These are phyloP conservation scores for Philopotamus ludificatus DNA, from an alignment of 1,140 invertebrate genomes.

Conservation along the genomic window DNA sequence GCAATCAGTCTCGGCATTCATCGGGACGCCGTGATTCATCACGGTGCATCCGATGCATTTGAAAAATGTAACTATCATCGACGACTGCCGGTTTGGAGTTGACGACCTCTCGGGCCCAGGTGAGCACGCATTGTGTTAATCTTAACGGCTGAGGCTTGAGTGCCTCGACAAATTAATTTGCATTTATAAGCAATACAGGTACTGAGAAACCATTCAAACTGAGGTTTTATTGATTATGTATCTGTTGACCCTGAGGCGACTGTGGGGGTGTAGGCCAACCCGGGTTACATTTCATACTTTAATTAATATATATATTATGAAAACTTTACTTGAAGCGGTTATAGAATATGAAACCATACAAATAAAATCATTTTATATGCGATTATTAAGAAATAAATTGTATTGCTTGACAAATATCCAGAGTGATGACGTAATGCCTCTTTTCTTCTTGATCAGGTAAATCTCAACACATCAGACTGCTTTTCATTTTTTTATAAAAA, in stretches of 20 bases:
- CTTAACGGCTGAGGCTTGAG: constrained; percentile 31
- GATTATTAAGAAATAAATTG: too few species aligned
- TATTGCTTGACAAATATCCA: too few species aligned
- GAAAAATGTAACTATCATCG: neutral
- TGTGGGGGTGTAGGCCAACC: too few species aligned
- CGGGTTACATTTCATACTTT: too few species aligned
- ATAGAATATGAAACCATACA: too few species aligned
- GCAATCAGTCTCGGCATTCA: neutral
- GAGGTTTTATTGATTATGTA: constrained; percentile 30
- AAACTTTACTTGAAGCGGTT: too few species aligned
- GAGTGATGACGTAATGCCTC: too few species aligned
- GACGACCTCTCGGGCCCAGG: constrained; percentile 6
- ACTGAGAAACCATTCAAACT: neutral
- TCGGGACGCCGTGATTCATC: neutral
- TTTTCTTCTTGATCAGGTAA: too few species aligned
- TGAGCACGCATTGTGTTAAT: constrained; percentile 29
- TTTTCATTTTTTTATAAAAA: too few species aligned
- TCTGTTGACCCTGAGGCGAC: constrained; percentile 9
- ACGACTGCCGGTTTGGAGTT: neutral
- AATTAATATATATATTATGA: too few species aligned
- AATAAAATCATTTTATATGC: too few species aligned
- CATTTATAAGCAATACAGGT: constrained; percentile 28
- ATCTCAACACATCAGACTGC: too few species aligned
- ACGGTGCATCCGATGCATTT: neutral
- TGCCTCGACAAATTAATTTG: constrained; percentile 38